phyloP scores from a whole-genome alignment of 2,888 invertebrate species.

The Augochlorella aurata region DNA sequence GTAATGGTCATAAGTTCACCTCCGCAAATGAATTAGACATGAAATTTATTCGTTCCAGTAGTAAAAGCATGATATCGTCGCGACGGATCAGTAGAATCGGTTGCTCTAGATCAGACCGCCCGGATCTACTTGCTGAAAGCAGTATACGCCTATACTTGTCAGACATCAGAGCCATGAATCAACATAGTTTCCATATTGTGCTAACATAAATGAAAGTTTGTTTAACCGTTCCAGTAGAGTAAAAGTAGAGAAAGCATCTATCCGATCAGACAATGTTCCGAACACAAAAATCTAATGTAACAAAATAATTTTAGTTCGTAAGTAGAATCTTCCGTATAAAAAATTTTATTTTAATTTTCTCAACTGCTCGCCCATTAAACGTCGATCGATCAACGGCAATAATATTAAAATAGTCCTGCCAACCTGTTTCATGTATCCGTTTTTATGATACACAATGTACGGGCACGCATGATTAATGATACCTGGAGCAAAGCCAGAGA shows the following conservation, averaged over 20 bases:
- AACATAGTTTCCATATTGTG: neutral
- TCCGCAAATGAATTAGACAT: neutral
- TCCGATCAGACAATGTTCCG: too few species aligned
- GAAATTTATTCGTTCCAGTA: neutral
- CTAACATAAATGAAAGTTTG: neutral
- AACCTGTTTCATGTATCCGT: constrained; percentile 50
- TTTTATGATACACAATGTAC: constrained; percentile 44
- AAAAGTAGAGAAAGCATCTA: neutral
- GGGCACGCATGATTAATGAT: constrained; percentile 46
- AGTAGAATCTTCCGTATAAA: neutral
- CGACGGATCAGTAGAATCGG: neutral
- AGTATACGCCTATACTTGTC: neutral
- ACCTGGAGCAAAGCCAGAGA: constrained; percentile 44
- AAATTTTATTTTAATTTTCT: neutral
- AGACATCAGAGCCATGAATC: neutral
- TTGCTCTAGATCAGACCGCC: neutral
- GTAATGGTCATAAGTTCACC: neutral
- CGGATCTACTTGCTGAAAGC: neutral
- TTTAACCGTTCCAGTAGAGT: neutral
- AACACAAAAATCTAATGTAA: too few species aligned
- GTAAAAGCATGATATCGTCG: neutral
- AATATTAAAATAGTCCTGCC: constrained; percentile 57
- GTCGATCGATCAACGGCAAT: constrained; percentile 43
- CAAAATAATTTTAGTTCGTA: too few species aligned
- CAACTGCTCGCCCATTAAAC: constrained; percentile 18